Conservation (phyloP, 1,140 invertebrate species). For the Lepidurus couesii region DNA sequence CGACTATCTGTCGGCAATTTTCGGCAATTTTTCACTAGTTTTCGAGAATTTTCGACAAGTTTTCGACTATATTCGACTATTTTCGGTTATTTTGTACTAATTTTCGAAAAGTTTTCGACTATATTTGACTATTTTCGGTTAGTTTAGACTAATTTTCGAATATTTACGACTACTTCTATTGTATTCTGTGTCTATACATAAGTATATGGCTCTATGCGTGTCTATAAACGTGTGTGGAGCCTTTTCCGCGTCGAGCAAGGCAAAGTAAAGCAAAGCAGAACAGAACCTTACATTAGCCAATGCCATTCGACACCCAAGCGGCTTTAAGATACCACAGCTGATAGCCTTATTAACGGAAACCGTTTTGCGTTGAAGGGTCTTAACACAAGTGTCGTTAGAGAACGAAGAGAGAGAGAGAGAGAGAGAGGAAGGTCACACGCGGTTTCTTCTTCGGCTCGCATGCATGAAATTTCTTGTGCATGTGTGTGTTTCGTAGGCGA, state of each 20-base stretch:
- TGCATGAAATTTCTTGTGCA: not conserved
- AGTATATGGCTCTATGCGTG: not conserved
- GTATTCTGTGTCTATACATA: not conserved
- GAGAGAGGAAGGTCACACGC: not conserved
- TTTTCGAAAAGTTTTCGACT: no score
- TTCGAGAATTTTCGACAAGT: no score
- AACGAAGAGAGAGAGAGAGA: no score
- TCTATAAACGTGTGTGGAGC: no score
- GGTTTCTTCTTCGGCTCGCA: not conserved
- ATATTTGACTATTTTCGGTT: no score
- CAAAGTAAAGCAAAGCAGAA: not conserved
- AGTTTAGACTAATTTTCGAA: no score
- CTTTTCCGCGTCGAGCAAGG: not conserved
- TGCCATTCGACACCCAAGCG: constrained; percentile 2
- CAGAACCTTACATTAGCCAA: not conserved
- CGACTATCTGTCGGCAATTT: no score
- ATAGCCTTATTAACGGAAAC: constrained; percentile 19
- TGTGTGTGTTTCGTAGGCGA: not conserved
- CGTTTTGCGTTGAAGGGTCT: not conserved
- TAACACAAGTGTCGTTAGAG: not conserved
- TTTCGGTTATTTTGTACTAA: no score
- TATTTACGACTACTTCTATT: no score
- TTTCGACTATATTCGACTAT: no score
- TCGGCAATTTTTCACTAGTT: no score
- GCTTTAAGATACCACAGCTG: not conserved